Base-by-base conservation (phyloP, 2,888 invertebrate genomes). In the Archaeoteleia sp. region DNA sequence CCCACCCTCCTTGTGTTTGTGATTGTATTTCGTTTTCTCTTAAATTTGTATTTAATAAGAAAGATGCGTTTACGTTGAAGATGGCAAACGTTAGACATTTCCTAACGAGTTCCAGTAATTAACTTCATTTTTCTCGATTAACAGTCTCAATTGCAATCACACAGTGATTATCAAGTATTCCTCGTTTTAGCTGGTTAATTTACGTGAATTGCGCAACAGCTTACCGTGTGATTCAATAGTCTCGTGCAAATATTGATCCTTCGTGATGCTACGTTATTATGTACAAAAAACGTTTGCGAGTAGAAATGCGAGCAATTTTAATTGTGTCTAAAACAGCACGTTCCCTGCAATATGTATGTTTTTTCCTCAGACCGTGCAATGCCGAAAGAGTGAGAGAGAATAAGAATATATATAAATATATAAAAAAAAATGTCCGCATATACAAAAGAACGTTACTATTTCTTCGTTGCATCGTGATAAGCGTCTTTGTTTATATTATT, bases 381-480 rank as follows among this genome's bases (percentile, higher is more conserved):
- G 40, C 34, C 54, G 54, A 25, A 42, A 60, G 60, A 66, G 53
- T 66, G 54, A 48, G 40, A 66, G 34, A 57, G 32, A 34, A 17
- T 48, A 14, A 48, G 46, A 45, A 20, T 20, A 57, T 42, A 32
- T 10, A 57, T 39, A 39, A 4, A 55, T 54, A 27, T 29, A 29
- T 35, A 43, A 13, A 39, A 25, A 42, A 53, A 40, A 29, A 14
- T 51, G 51, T 51, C 42, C 51, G 55, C 55, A 48, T 62, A 46
- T 40, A 48, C 46, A 62, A 40, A 55, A 49, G 45, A 55, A 55
- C 43, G 49, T 63, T 63, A 57, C 49, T 63, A 57, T 63, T 55
- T 57, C 63, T 63, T 57, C 51, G 63, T 63, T 63, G 51, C 57
- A 13, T 57, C 34, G 51, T 49, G 55, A 51, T 55, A 55, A 45